Percentiles rank a stretch among this genome's conserved stretches.
Conservation (phyloP, 2,888 invertebrate genomes). For the Tipula lateralis region DNA sequence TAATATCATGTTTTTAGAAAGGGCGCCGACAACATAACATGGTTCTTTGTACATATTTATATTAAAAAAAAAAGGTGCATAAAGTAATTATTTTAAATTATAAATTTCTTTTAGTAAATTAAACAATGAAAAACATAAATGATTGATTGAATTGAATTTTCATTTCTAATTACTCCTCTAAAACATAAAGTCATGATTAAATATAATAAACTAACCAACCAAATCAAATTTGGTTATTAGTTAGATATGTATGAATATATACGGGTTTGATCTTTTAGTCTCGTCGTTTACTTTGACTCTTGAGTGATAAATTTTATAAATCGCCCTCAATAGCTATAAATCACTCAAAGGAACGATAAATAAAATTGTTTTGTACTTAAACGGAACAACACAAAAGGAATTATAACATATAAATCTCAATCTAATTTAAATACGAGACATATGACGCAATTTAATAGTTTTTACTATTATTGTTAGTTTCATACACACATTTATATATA, state of each 20-base stretch:
- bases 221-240: neutral
- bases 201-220: constrained; percentile 1
- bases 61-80: neutral
- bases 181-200: constrained; percentile 7
- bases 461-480: neutral
- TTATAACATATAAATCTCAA: neutral
- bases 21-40: neutral
- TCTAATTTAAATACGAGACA: neutral
- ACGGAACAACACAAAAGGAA: constrained; percentile 4
- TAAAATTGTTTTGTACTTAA: neutral
- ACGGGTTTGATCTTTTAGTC: neutral
- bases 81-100: neutral
- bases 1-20: neutral
- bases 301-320: neutral
- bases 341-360: neutral
- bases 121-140: neutral
- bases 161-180: constrained; percentile 19
- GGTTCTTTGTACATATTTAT: neutral
- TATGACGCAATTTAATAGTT: neutral
- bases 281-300: neutral
- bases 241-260: neutral
- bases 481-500: neutral
- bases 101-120: neutral
- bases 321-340: neutral
- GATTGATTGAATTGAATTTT: neutral